Evolutionary conservation across 2,797 vertebrate species (phyloP), one percentile per base, ranked within the genome.

Genomic region (Mionectes olivaceus): DNA sequence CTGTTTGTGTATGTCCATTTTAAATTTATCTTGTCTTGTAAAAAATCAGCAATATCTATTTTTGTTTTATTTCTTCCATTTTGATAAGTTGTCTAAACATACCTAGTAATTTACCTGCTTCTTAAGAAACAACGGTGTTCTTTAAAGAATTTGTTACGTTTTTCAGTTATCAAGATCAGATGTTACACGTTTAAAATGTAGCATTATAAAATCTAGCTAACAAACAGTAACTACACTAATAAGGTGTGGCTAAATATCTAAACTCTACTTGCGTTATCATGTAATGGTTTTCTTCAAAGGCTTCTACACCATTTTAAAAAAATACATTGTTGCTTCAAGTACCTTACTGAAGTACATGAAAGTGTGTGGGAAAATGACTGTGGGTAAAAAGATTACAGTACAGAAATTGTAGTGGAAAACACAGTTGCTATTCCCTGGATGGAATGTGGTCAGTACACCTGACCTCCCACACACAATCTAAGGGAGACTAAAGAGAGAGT

Each of bases 391-490:
- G 14, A 16, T 7, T 46, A 33, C 1, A 24, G 33, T 25, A 24
- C 15, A 57, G 37, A 73, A 64, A 24, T n/a, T 50, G 8, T 3
- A 50, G 44, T 11, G 37, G 16, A 35, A 64, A 57, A 73, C 5
- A 39, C 7, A 7, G 7, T 17, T 65, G 7, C 23, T 37, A 4
- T 43, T 64, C 27, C 27, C 3, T 28, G 13, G 10, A 37, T 21
- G 35, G 43, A 28, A 7, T 0, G 0, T 10, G 7, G 9, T 17
- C 22, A 49, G 22, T 37, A 50, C 2, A 44, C 35, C 15, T 1
- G 0, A 28, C 8, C 3, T 79, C 43, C 12, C 59, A 44, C 44
- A 44, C 19, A 22, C 44, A 21, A 22, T 44, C 44, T 22, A 11
- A 44, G 44, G 44, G 9, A 19, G 19, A 44, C 44, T 44, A 44